phyloP scores from a whole-genome alignment of 2,888 invertebrate species.

The Apotomis betuletana region DNA sequence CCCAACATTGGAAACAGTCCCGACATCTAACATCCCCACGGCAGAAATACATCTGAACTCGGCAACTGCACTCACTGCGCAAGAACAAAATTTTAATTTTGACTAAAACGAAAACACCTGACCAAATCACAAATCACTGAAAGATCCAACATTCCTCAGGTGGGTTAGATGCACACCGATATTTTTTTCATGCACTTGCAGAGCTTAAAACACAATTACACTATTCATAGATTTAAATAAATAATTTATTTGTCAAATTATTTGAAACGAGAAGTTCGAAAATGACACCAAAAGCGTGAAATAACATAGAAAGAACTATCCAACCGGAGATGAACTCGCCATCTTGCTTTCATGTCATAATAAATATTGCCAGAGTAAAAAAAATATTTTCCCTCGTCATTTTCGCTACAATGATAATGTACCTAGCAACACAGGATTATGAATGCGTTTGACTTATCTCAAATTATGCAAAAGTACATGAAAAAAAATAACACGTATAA shows the following conservation, averaged over 20 bases:
- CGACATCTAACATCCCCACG: slow-evolving; percentile 81
- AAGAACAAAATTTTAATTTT: slow-evolving; percentile 81
- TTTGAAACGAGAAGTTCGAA: slow-evolving; percentile 69
- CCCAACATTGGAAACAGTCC: slow-evolving; percentile 82
- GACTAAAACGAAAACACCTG: slow-evolving; percentile 83
- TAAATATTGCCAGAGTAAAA: slow-evolving; percentile 67
- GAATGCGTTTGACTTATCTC: not conserved
- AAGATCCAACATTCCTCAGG: slow-evolving; percentile 87
- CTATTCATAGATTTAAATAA: slow-evolving; percentile 58
- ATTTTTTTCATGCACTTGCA: slow-evolving; percentile 58
- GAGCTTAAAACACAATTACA: slow-evolving; percentile 62
- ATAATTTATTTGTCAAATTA: slow-evolving; percentile 60
- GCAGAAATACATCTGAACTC: slow-evolving; percentile 81
- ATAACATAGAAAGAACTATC: slow-evolving; percentile 76
- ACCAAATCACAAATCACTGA: slow-evolving; percentile 85
- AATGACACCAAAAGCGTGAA: slow-evolving; percentile 72
- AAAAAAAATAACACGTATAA: no score
- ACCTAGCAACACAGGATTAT: slow-evolving; percentile 57
- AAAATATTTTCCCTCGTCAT: slow-evolving; percentile 52
- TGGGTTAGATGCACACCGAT: slow-evolving; percentile 79
- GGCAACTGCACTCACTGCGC: slow-evolving; percentile 81
- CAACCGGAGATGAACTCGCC: slow-evolving; percentile 82
- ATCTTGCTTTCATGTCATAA: slow-evolving; percentile 82
- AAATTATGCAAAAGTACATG: not conserved
- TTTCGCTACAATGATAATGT: slow-evolving; percentile 14